Percentiles rank a stretch among this genome's conserved stretches.
These are phyloP conservation scores for Heteromurus nitidus DNA, from an alignment of 2,888 invertebrate genomes.

Conservation along the genomic window DNA sequence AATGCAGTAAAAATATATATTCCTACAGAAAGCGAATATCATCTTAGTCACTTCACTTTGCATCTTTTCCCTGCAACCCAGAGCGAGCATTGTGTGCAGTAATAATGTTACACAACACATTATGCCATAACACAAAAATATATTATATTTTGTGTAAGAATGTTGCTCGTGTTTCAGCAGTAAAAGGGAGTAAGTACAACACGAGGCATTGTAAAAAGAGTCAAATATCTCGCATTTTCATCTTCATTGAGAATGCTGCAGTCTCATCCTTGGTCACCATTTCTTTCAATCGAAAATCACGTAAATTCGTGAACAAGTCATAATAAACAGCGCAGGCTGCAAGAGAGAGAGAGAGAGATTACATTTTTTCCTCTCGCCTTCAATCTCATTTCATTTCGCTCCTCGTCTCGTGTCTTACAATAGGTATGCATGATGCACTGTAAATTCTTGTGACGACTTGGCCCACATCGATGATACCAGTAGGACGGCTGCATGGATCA, in stretches of 20 bases:
- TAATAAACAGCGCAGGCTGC: no score
- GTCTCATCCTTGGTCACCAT: conserved; percentile 36
- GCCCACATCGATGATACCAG: no score
- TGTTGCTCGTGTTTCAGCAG: no score
- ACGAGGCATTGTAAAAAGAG: conserved; percentile 11
- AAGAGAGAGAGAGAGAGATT: no score
- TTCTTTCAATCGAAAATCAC: conserved; percentile 37
- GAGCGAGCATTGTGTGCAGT: not conserved
- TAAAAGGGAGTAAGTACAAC: not conserved
- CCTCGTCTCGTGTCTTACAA: no score
- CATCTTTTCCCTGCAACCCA: not conserved
- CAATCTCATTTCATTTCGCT: no score
- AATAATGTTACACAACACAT: no score
- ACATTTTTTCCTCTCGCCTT: not conserved
- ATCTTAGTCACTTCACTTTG: not conserved
- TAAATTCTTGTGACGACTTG: no score
- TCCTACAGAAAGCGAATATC: no score
- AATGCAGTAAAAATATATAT: not conserved
- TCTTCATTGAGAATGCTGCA: conserved; percentile 36
- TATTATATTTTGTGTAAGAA: not conserved
- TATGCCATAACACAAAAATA: no score
- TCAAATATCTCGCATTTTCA: conserved; percentile 26
- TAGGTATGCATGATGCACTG: no score
- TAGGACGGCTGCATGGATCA: no score
- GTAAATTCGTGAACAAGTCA: conserved; percentile 49